A percentile compares a stretch with the other conserved stretches of the same genome.
phyloP scores from a whole-genome alignment of 2,888 invertebrate genomes.

The Stenichneumon culpator region DNA sequence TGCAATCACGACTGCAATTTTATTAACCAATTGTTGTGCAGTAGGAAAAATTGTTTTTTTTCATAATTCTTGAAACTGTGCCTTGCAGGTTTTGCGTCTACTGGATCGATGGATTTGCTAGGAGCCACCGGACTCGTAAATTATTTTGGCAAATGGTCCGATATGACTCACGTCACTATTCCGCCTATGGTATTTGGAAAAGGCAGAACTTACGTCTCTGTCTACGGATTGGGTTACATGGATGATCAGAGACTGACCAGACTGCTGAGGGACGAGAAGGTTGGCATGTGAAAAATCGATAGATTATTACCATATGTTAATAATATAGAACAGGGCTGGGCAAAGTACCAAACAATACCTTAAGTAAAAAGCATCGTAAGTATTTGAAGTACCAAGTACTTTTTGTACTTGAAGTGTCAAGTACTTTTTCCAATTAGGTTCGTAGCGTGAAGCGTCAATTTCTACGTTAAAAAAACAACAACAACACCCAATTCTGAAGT shows the following conservation, averaged over 20 bases:
- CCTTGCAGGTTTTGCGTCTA: slow-evolving; percentile 86
- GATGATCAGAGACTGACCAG: slow-evolving; percentile 95
- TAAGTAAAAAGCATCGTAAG: too few relatives aligned
- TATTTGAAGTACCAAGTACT: too few relatives aligned
- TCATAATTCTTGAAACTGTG: background rate
- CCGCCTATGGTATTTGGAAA: slow-evolving; percentile 94
- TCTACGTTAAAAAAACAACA: too few relatives aligned
- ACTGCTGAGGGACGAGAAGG: slow-evolving; percentile 91
- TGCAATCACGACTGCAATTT: slow-evolving; percentile 15
- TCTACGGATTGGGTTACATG: slow-evolving; percentile 98
- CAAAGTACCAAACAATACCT: too few relatives aligned
- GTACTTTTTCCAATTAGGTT: too few relatives aligned
- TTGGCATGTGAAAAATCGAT: slow-evolving; percentile 79
- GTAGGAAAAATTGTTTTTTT: slow-evolving; percentile 35
- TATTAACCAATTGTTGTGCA: background rate
- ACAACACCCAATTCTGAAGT: too few relatives aligned
- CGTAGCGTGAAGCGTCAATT: too few relatives aligned
- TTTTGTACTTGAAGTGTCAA: too few relatives aligned
- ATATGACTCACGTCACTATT: slow-evolving; percentile 90
- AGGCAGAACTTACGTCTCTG: slow-evolving; percentile 92
- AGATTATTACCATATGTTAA: background rate
- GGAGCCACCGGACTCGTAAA: slow-evolving; percentile 95
- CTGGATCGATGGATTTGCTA: slow-evolving; percentile 95
- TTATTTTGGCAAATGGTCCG: slow-evolving; percentile 97
- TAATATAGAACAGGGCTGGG: too few relatives aligned